Conservation (phyloP, 1,140 invertebrate species). For the Tyrophagus putrescentiae region DNA sequence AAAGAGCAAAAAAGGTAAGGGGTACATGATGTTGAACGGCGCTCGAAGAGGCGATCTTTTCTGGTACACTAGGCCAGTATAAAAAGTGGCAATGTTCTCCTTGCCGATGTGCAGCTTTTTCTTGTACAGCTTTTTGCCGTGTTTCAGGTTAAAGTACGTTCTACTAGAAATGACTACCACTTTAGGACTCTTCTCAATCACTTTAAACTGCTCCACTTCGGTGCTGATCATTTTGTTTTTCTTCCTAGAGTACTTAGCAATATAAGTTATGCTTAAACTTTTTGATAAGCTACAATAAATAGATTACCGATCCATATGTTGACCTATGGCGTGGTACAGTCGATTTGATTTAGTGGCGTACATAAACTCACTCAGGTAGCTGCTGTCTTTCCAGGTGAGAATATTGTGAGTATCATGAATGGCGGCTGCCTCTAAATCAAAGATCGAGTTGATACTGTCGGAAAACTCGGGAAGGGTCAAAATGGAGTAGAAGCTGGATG, state of each 20-base stretch:
- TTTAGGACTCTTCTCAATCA: background rate
- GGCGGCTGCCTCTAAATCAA: background rate
- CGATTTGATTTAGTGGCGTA: background rate
- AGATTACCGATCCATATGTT: conserved; percentile 10
- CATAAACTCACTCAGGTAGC: background rate
- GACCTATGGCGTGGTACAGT: background rate
- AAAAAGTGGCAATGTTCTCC: background rate
- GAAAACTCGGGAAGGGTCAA: background rate
- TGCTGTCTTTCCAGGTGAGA: background rate
- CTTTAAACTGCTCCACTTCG: background rate
- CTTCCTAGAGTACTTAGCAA: background rate
- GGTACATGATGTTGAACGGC: too few species aligned
- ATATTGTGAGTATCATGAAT: background rate
- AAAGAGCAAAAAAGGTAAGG: too few species aligned
- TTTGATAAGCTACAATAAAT: background rate
- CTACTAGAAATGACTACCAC: background rate
- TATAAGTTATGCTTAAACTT: background rate
- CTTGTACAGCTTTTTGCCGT: background rate
- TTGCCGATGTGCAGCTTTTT: background rate
- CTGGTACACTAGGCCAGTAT: background rate
- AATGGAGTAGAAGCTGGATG: background rate
- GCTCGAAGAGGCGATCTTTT: background rate
- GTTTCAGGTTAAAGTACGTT: background rate
- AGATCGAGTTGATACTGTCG: background rate
- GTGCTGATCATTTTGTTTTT: background rate